Percentiles rank a stretch among this genome's conserved stretches.
Conservation (phyloP, 2,888 invertebrate species). For the Odontocolon sp. region DNA sequence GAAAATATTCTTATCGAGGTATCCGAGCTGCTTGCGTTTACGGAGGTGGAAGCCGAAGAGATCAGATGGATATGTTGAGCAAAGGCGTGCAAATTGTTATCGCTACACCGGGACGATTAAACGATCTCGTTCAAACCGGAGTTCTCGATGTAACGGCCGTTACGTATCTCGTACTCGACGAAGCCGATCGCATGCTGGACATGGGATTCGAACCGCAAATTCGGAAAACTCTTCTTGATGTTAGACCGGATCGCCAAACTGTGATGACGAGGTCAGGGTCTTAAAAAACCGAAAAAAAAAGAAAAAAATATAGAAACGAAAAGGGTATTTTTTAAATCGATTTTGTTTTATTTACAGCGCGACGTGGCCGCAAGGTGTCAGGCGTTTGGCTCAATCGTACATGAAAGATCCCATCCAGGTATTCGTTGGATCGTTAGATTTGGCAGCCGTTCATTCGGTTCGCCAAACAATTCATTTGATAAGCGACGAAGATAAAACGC, state of each 20-base stretch:
- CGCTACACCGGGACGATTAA: slow-evolving; percentile 96
- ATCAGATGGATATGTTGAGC: slow-evolving; percentile 88
- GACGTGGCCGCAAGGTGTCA: slow-evolving; percentile 96
- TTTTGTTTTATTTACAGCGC: slow-evolving; percentile 83
- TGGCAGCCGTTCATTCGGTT: slow-evolving; percentile 95
- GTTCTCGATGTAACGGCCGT: slow-evolving; percentile 88
- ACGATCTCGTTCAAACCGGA: slow-evolving; percentile 90
- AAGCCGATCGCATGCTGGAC: slow-evolving; percentile 94
- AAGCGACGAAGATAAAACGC: slow-evolving; percentile 87
- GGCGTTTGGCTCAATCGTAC: slow-evolving; percentile 92
- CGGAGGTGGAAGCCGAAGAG: slow-evolving; percentile 92
- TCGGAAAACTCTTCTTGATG: slow-evolving; percentile 89
- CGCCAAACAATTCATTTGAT: slow-evolving; percentile 90
- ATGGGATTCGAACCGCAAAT: slow-evolving; percentile 96
- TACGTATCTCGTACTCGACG: slow-evolving; percentile 95
- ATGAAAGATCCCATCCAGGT: slow-evolving; percentile 95
- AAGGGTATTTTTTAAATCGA: background rate
- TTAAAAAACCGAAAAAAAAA: too few species aligned
- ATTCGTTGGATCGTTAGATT: slow-evolving; percentile 92
- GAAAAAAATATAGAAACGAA: too few species aligned
- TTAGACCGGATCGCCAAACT: slow-evolving; percentile 95
- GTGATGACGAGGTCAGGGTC: slow-evolving; percentile 91
- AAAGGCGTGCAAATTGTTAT: slow-evolving; percentile 96
- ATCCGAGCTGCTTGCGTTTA: slow-evolving; percentile 95
- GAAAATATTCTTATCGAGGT: slow-evolving; percentile 93